Evolutionary conservation across 2,797 vertebrate species (phyloP).

Genomic region (Octomys mimax): DNA sequence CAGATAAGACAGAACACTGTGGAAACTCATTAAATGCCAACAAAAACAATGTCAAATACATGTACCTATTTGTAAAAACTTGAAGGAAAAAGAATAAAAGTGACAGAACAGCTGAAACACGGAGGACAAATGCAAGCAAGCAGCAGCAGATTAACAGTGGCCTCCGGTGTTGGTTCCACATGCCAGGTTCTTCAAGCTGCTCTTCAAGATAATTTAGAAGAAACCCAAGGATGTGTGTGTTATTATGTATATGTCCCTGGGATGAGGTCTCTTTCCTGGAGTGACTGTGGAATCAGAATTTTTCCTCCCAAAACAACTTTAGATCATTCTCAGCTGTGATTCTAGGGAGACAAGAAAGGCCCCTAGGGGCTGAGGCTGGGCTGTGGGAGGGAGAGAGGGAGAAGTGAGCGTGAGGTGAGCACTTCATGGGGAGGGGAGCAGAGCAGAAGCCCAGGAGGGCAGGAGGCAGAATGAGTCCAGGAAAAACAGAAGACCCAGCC

Average conservation of each 20-base stretch:
- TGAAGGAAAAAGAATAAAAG: background rate
- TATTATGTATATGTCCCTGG: background rate
- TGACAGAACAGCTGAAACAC: background rate
- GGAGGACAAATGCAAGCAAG: background rate
- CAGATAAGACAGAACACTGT: background rate
- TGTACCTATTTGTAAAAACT: background rate
- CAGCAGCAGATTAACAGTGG: background rate
- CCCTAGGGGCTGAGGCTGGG: background rate
- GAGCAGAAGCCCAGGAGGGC: background rate
- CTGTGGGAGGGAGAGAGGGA: background rate
- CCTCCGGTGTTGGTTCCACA: accelerated
- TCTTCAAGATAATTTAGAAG: background rate
- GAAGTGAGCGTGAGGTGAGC: background rate
- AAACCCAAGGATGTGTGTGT: background rate
- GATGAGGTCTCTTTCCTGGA: background rate
- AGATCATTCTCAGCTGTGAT: background rate
- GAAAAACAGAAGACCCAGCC: background rate
- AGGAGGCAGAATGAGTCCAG: background rate
- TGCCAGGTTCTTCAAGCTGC: background rate
- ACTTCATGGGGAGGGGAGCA: accelerated
- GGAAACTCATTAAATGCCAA: background rate
- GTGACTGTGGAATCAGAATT: background rate
- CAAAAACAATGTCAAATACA: background rate
- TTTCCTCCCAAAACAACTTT: background rate
- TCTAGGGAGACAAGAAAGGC: background rate